Base-by-base conservation (phyloP, 2,888 invertebrate genomes). In the Tupiocoris notatus region DNA sequence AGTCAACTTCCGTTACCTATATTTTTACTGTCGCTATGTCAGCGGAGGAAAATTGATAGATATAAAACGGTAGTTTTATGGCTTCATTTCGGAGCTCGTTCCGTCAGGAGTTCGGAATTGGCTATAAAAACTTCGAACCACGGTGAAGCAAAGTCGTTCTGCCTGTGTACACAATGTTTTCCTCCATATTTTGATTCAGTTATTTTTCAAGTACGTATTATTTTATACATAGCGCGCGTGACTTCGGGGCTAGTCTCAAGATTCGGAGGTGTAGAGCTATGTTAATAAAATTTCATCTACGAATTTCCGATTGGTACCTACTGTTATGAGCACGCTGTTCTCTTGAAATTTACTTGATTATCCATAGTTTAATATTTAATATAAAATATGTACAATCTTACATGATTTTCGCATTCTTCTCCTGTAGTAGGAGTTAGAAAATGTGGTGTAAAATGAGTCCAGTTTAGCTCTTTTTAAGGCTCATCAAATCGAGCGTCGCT, bases 11-110 rank as follows among this genome's bases (percentile, higher is more conserved):
- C 67, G 67, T 67, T 56, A n/a, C n/a, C n/a, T n/a, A 67, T 67
- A 67, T 67, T 67, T 67, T 67, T 67, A 67, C 21, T 67, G 67
- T 54, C 54, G 21, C 18, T 22, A 25, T 22, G 56, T 56, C 67
- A 57, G 22, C 56, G n/a, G 56, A 67, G 67, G 39, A 67, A 67
- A 67, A 67, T 67, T 67, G 67, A 67, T 57, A 67, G 56, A 67
- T 57, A 67, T 67, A 67, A 67, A 67, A 67, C 57, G 20, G 56
- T 17, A 65, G 65, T 20, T 67, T 67, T 67, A 67, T 54, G 23
- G 22, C 57, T 67, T 56, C 56, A 67, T 67, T 67, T 39, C 21
- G 56, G 22, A 67, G 57, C 54, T 67, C 67, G 67, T 67, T 67
- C 54, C 57, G 22, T 23, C 22, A 54, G 54, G 54, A 65, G 57